A percentile compares a stretch with the other conserved stretches of the same genome.
Evolutionary conservation across 2,797 vertebrate genomes (phyloP).

Genomic region (Atherinosoma microstoma): DNA sequence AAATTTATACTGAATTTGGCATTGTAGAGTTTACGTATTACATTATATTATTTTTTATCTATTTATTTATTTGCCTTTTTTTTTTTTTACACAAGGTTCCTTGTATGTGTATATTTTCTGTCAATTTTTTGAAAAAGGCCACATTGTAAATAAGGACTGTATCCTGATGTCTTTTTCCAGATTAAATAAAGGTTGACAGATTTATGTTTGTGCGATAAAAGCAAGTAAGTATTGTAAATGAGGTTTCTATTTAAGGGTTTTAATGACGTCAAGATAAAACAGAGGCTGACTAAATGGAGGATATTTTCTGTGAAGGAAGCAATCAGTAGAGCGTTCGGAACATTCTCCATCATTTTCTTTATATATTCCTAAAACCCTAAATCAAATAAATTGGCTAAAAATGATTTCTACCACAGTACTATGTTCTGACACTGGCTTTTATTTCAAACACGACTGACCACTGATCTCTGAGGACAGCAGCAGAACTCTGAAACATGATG

Average conservation of each 20-base stretch:
- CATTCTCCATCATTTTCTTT: conserved; percentile 18
- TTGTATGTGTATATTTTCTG: not conserved
- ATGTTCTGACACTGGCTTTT: conserved; percentile 37
- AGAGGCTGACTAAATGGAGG: not conserved
- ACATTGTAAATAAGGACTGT: not conserved
- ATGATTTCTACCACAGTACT: conserved; percentile 12
- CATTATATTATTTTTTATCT: not conserved
- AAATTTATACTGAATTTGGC: not conserved
- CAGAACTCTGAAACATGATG: conserved; percentile 57
- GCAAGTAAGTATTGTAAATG: not conserved
- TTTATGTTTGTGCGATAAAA: not conserved
- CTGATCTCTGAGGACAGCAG: conserved; percentile 45
- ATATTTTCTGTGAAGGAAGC: conserved; percentile 13
- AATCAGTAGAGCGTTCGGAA: conserved; percentile 8
- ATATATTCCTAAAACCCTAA: conserved; percentile 19
- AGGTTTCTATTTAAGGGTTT: not conserved
- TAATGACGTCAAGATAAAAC: no score
- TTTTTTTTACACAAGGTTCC: not conserved
- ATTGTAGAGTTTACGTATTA: conserved; percentile 2
- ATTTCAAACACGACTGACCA: conserved; percentile 43
- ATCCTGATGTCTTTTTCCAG: not conserved
- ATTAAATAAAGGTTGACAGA: not conserved
- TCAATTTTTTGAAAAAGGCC: not conserved
- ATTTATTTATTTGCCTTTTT: not conserved
- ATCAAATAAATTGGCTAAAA: conserved; percentile 48